phyloP scores from a whole-genome alignment of 2,888 invertebrate genomes.

The Vannuccia rotundouncinata region DNA sequence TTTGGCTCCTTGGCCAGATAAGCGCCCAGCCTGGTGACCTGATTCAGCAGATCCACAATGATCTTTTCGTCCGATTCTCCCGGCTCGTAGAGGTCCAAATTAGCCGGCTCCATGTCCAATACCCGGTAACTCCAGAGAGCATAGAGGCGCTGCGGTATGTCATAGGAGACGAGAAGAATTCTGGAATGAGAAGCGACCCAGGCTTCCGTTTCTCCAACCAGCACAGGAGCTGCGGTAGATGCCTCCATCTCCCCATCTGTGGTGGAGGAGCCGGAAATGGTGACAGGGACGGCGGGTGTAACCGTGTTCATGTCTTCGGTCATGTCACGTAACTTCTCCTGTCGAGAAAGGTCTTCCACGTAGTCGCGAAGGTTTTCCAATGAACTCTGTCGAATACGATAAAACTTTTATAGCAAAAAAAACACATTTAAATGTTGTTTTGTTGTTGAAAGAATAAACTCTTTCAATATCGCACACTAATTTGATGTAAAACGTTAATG shows the following conservation, averaged over 20 bases:
- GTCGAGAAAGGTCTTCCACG: background rate
- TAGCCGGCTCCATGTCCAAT: conserved; percentile 33
- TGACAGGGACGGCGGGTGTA: background rate
- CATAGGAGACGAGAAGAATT: conserved; percentile 17
- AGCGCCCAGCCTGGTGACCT: conserved; percentile 26
- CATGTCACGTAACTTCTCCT: background rate
- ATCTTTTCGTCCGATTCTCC: conserved; percentile 25
- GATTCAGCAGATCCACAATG: conserved; percentile 27
- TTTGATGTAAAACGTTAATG: no score
- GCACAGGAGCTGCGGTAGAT: background rate
- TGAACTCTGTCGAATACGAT: background rate
- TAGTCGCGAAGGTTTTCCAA: background rate
- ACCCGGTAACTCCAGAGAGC: conserved; percentile 18
- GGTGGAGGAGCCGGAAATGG: background rate
- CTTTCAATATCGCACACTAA: no score
- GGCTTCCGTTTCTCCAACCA: no score
- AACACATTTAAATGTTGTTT: no score
- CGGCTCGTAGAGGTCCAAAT: conserved; percentile 28
- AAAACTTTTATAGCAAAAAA: background rate
- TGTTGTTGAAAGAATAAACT: no score
- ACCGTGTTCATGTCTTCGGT: background rate
- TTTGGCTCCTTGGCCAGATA: conserved; percentile 32
- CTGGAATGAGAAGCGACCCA: background rate
- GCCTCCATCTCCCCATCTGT: no score
- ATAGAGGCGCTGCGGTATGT: conserved; percentile 21